Conservation (phyloP, 2,797 vertebrate species). For the Gastrophryne carolinensis region DNA sequence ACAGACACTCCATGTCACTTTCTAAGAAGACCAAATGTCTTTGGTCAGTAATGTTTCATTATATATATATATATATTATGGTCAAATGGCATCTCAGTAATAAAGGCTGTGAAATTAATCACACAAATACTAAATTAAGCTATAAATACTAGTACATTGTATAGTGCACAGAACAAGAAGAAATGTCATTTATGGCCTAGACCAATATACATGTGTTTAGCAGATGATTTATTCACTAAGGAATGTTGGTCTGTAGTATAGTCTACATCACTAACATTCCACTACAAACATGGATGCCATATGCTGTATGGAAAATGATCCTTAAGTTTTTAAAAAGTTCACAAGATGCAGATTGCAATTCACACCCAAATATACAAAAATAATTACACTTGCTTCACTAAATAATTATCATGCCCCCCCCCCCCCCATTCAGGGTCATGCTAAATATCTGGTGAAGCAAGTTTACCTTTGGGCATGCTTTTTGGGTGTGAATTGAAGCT, state of each 20-base stretch:
- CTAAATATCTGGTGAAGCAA: no score
- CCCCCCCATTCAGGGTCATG: no score
- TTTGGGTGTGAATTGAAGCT: no score
- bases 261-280: background rate
- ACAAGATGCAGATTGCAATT: no score
- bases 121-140: background rate
- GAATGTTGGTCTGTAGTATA: background rate
- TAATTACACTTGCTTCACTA: no score
- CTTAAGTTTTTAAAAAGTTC: no score
- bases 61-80: background rate
- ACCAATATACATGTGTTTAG: background rate
- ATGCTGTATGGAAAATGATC: no score
- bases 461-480: no score
- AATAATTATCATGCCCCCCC: no score
- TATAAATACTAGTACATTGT: no score
- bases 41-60: background rate
- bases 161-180: background rate
- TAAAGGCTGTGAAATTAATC: background rate
- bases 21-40: background rate
- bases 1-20: slow-evolving; percentile 3
- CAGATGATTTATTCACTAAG: background rate
- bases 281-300: background rate
- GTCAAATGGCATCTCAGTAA: background rate
- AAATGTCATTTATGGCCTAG: background rate
- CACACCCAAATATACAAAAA: no score